Conservation (phyloP, 2,888 invertebrate genomes). For the Mantis religiosa region DNA sequence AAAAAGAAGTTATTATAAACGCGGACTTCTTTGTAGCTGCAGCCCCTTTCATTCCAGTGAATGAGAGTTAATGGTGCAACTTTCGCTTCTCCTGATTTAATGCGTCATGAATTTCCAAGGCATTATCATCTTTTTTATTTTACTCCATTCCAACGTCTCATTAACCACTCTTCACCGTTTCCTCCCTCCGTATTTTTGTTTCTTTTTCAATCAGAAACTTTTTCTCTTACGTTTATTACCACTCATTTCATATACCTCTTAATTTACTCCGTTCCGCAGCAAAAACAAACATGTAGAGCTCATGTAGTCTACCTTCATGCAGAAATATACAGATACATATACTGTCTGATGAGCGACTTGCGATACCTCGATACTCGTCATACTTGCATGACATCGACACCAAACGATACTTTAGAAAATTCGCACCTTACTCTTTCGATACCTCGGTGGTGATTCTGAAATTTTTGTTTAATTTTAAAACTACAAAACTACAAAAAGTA, state of each 20-base stretch:
- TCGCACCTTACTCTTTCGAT: no score
- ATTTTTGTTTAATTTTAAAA: no score
- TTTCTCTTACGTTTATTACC: neutral
- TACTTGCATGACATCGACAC: no score
- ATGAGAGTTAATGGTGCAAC: conserved; percentile 9
- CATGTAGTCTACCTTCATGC: neutral
- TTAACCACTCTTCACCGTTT: neutral
- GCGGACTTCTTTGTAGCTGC: neutral
- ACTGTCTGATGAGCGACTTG: no score
- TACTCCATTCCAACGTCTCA: neutral
- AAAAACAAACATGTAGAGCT: neutral
- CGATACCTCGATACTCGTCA: no score
- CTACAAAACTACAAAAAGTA: no score
- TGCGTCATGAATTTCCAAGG: neutral
- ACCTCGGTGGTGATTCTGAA: no score
- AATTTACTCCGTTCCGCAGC: neutral
- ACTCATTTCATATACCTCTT: neutral
- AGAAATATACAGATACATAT: no score
- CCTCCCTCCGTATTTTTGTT: neutral
- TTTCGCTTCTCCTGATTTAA: neutral
- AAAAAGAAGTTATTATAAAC: neutral
- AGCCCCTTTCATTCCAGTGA: neutral
- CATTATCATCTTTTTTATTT: neutral
- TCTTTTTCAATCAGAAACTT: neutral
- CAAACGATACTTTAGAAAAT: no score